Conservation (phyloP, 2,888 invertebrate species). For the Oscheius onirici region DNA sequence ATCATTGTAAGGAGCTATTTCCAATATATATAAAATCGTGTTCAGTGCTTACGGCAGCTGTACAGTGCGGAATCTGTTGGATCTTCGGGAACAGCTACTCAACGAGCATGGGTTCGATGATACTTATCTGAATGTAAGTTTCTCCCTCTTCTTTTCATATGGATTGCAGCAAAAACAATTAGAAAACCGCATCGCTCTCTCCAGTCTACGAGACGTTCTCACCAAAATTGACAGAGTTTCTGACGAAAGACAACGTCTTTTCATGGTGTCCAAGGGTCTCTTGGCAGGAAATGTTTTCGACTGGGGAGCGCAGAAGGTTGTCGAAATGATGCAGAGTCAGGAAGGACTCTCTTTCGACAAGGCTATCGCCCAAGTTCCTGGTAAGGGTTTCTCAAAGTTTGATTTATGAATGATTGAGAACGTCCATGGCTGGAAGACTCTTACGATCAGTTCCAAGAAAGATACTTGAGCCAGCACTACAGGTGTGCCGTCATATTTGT, state of each 20-base stretch:
- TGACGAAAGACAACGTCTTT: conserved; percentile 4
- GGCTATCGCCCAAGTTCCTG: conserved; percentile 84
- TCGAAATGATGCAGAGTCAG: conserved; percentile 81
- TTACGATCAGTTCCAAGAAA: conserved; percentile 84
- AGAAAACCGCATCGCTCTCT: conserved; percentile 86
- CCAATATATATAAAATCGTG: neutral
- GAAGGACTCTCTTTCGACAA: conserved; percentile 83
- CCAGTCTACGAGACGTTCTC: conserved; percentile 79
- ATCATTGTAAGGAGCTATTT: conserved; percentile 75
- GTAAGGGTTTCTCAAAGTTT: conserved; percentile 70
- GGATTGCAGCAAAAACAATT: conserved; percentile 82
- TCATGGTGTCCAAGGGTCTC: conserved; percentile 66
- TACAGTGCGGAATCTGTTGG: conserved; percentile 87
- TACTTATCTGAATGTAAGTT: conserved; percentile 77
- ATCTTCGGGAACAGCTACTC: conserved; percentile 89
- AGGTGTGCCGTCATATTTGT: conserved; percentile 91
- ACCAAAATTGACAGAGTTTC: conserved; percentile 77
- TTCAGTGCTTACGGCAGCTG: conserved; percentile 82
- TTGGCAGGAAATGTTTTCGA: conserved; percentile 92
- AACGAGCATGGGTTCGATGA: conserved; percentile 91
- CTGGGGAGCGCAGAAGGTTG: conserved; percentile 93
- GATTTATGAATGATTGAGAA: conserved; percentile 70
- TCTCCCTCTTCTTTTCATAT: neutral
- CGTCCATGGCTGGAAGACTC: conserved; percentile 92
- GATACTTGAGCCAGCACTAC: conserved; percentile 78